phyloP scores from a whole-genome alignment of 2,113 vertebrate genomes.

The Zeus faber region DNA sequence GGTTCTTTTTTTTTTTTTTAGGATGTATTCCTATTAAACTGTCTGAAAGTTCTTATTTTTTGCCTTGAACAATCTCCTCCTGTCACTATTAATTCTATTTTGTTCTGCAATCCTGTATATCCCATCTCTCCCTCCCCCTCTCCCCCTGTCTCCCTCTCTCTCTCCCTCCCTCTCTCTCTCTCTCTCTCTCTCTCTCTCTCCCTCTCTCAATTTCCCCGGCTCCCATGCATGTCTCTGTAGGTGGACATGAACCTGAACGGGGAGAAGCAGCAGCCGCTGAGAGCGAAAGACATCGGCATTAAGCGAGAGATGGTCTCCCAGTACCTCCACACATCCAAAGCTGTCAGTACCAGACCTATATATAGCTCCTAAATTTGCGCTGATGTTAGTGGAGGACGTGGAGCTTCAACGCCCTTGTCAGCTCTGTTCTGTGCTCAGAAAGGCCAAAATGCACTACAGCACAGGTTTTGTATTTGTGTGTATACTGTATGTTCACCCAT shows the following conservation, averaged over 20 bases:
- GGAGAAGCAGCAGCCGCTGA: conserved; percentile 82
- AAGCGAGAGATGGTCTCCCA: conserved; percentile 89
- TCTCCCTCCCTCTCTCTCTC: neutral
- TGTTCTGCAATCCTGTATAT: neutral
- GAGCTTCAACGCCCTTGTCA: no score
- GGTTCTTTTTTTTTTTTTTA: conserved; percentile 1
- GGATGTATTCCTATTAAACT: neutral
- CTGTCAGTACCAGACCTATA: conserved; percentile 69
- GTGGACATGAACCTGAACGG: conserved; percentile 89
- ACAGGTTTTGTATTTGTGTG: no score
- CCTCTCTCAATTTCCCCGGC: neutral
- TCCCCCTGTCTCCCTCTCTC: neutral
- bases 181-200: neutral
- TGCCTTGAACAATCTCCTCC: neutral
- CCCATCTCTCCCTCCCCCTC: neutral
- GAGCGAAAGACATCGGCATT: conserved; percentile 80
- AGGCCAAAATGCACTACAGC: no score
- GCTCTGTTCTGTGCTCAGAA: no score
- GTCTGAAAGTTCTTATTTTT: neutral
- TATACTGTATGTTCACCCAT: no score
- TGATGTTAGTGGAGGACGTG: no score
- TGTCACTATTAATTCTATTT: neutral
- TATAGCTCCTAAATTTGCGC: neutral
- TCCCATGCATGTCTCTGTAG: conserved; percentile 50
- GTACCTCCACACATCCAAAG: conserved; percentile 83